Evolutionary conservation across 2,113 vertebrate species (phyloP), one percentile per base, ranked within the genome.

Genomic region (Sorex fumeus): DNA sequence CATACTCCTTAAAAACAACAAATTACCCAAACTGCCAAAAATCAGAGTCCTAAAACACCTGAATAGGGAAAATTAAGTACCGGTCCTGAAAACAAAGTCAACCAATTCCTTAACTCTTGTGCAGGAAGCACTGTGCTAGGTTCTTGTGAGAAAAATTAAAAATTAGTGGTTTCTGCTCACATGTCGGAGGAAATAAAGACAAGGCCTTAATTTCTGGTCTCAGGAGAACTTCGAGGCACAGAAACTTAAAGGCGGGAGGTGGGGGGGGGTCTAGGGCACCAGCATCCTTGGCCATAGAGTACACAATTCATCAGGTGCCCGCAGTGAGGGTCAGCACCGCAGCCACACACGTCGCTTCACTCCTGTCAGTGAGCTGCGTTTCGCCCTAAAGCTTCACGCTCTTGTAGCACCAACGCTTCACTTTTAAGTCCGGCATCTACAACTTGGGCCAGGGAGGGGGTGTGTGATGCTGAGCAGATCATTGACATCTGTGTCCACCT

Each of bases 131-230:
- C 40, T 53, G 16, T 70, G 34, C 34, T 71, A 82, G 47, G 7
- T 36, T 77, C 11, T 34, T 70, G 23, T 71, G 34, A 87, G 50
- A 84, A 90, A 79, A 83, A 40, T 7, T 40, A 40, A 79, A 84
- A 27, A 50, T 30, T 70, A 80, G 62, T 80, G 15, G 1, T 40
- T 88, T 76, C n/a, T 90, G 66, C 47, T 15, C n/a, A 67, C 47
- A 69, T 64, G 7, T 82, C 87, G 30, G 40, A 90, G 7, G 45
- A 87, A 93, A 47, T 77, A 47, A 93, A 71, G 43, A 81, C 76
- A 40, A 81, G 77, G 3, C 27, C 66, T 91, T 87, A 13, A 76
- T 62, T 83, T 90, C 82, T 64, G 10, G 3, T 67, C 86, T 53
- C 53, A 53, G 4, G 40, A 40, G 40, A 40, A 40, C 40, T 4